These are phyloP conservation scores for Bugulina stolonifera DNA, from an alignment of 2,888 invertebrate species.

Conservation along the genomic window DNA sequence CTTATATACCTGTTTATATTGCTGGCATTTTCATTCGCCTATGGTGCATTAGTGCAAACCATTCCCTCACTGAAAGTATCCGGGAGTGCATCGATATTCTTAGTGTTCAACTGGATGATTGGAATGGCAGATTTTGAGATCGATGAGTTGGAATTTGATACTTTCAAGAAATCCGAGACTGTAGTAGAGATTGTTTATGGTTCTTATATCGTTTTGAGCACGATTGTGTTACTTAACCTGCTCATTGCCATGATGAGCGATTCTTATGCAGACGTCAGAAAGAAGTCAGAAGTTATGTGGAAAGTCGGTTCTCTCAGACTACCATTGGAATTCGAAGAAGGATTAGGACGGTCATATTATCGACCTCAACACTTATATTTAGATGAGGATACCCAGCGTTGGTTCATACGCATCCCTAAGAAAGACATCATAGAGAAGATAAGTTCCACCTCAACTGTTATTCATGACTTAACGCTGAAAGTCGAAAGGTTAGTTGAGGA, in stretches of 20 bases:
- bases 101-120: constrained; percentile 47
- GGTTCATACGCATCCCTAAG: constrained; percentile 14
- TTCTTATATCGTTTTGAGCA: constrained; percentile 42
- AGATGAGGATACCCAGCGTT: constrained; percentile 1
- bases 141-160: constrained; percentile 33
- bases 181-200: constrained; percentile 40
- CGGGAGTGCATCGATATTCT: constrained; percentile 38
- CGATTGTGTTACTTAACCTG: constrained; percentile 41
- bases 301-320: constrained; percentile 44
- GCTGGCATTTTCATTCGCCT: constrained; percentile 45
- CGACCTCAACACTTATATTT: constrained; percentile 12
- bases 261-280: constrained; percentile 39
- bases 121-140: constrained; percentile 40
- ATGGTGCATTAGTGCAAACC: constrained; percentile 43
- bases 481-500: constrained; percentile 18
- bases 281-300: constrained; percentile 42
- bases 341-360: constrained; percentile 32
- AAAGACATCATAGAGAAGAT: neutral
- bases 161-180: constrained; percentile 32
- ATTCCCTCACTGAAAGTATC: constrained; percentile 27
- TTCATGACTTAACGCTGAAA: constrained; percentile 2
- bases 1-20: constrained; percentile 46
- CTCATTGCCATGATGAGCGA: constrained; percentile 49
- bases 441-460: neutral
- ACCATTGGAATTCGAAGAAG: constrained; percentile 41